Percentiles rank a stretch among this genome's conserved stretches.
These are phyloP conservation scores for Neotoma lepida DNA, from an alignment of 2,113 vertebrate genomes.

Conservation along the genomic window DNA sequence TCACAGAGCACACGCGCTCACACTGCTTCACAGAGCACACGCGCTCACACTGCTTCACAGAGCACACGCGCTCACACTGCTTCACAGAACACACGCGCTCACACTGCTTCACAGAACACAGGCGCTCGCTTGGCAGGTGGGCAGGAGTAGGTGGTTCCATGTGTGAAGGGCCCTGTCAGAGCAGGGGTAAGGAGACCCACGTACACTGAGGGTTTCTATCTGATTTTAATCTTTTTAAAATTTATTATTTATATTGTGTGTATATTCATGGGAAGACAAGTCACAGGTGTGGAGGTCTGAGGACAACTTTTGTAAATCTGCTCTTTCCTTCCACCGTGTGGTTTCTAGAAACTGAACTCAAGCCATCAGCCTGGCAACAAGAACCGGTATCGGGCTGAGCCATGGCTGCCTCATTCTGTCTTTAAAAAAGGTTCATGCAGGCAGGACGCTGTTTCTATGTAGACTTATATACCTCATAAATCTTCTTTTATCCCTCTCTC, in stretches of 20 bases:
- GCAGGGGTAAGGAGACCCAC: neutral
- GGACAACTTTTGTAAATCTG: neutral
- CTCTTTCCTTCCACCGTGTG: neutral
- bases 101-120: conserved; percentile 46
- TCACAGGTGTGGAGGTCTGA: neutral
- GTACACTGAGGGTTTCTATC: neutral
- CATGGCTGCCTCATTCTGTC: neutral
- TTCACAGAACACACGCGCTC: no score
- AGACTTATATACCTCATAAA: neutral
- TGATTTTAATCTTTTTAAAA: neutral
- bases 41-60: neutral
- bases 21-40: conserved; percentile 31
- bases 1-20: conserved; percentile 21
- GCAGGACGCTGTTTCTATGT: neutral
- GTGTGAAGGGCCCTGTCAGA: neutral
- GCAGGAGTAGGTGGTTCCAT: conserved; percentile 20
- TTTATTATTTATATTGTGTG: neutral
- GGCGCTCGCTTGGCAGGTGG: conserved; percentile 10
- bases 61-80: neutral
- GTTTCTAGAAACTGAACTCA: neutral
- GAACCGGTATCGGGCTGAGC: no score
- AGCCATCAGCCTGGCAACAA: neutral
- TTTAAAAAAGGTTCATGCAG: neutral
- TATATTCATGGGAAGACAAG: neutral
- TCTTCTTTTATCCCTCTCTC: conserved; percentile 33